Conservation (phyloP, 2,888 invertebrate genomes). For the Dichetophora obliterata region DNA sequence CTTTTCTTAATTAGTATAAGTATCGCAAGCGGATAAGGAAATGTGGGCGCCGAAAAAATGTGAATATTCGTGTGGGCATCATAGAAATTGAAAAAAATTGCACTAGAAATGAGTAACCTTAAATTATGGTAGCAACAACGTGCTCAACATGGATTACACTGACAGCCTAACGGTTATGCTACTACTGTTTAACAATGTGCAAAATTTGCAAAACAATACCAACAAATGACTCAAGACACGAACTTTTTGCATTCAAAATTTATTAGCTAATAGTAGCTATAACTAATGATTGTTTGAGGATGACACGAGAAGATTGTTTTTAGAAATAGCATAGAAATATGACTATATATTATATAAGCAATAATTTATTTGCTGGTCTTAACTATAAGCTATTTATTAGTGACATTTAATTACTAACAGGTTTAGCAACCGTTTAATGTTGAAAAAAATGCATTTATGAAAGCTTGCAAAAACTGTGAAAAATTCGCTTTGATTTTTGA, state of each 20-base stretch:
- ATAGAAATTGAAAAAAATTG: neutral
- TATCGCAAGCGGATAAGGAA: neutral
- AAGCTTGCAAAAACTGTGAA: too few relatives aligned
- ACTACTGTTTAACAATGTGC: neutral
- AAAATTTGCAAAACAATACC: neutral
- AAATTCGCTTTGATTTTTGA: too few relatives aligned
- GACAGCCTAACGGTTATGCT: neutral
- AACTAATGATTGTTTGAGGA: too few relatives aligned
- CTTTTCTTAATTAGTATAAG: neutral
- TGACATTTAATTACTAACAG: too few relatives aligned
- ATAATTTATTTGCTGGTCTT: too few relatives aligned
- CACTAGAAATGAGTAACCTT: neutral
- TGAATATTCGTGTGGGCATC: neutral
- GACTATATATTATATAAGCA: too few relatives aligned
- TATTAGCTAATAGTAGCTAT: neutral
- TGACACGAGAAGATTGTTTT: too few relatives aligned
- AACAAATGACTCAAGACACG: constrained; percentile 15
- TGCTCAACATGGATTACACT: neutral
- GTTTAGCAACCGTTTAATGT: too few relatives aligned
- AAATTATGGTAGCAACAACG: neutral
- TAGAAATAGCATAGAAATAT: too few relatives aligned
- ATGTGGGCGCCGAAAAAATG: neutral
- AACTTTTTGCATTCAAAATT: neutral
- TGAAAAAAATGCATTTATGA: too few relatives aligned
- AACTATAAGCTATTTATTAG: too few relatives aligned